A percentile compares a stretch with the other conserved stretches of the same genome.
phyloP scores from a whole-genome alignment of 1,140 invertebrate genomes.

The Calycopis cecrops region DNA sequence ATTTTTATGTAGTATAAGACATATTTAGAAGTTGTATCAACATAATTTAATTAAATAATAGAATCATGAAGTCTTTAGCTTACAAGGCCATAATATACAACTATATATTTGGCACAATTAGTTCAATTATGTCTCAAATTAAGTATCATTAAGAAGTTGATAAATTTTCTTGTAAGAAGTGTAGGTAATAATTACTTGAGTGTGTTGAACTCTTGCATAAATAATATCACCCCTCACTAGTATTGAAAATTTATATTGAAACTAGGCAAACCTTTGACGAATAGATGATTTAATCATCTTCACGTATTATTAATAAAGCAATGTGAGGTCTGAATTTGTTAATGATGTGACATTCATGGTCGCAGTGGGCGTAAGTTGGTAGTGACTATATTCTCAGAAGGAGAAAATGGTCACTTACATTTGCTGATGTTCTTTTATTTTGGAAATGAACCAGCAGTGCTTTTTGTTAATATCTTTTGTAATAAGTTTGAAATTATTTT shows the following conservation, averaged over 20 bases:
- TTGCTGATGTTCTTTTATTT: slow-evolving; percentile 55
- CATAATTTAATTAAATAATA: slow-evolving; percentile 6
- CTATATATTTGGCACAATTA: slow-evolving; percentile 8
- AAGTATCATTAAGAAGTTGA: neutral
- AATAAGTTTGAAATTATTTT: slow-evolving; percentile 39
- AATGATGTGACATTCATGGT: slow-evolving; percentile 1
- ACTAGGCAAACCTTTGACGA: slow-evolving; percentile 14
- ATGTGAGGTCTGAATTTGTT: slow-evolving; percentile 12
- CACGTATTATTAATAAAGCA: slow-evolving; percentile 27
- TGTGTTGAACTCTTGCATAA: slow-evolving; percentile 12
- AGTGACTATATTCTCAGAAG: slow-evolving; percentile 36
- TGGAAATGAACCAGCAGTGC: slow-evolving; percentile 59
- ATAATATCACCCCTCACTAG: slow-evolving; percentile 12
- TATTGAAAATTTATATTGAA: slow-evolving; percentile 14
- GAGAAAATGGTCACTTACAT: slow-evolving; percentile 44
- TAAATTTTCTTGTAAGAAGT: slow-evolving; percentile 3
- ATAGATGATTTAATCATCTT: slow-evolving; percentile 50
- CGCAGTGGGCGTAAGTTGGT: slow-evolving; percentile 30
- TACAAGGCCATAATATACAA: neutral
- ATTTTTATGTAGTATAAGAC: slow-evolving; percentile 6
- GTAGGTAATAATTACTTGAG: slow-evolving; percentile 4
- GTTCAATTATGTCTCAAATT: slow-evolving; percentile 10
- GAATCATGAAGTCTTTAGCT: slow-evolving; percentile 2
- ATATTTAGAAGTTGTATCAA: neutral
- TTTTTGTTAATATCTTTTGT: slow-evolving; percentile 60